These are phyloP conservation scores for Orussus abietinus DNA, from an alignment of 1,140 invertebrate genomes.

Conservation along the genomic window DNA sequence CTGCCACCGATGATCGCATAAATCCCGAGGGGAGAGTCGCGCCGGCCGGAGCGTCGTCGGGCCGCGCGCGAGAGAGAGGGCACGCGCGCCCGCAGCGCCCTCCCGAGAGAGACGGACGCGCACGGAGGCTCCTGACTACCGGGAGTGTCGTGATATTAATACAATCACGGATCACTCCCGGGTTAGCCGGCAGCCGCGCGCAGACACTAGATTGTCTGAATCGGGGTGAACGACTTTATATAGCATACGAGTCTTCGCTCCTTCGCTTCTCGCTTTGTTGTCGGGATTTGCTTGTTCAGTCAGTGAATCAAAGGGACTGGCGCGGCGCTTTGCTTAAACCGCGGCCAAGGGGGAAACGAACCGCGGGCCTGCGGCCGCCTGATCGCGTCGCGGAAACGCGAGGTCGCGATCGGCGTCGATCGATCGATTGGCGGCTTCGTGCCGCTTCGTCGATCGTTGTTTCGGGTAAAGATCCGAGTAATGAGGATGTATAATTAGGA, in stretches of 20 bases:
- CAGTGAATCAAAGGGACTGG: slow-evolving; percentile 20
- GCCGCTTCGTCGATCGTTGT: too few species aligned
- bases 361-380: too few species aligned
- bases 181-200: slow-evolving; percentile 45
- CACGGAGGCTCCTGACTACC: too few species aligned
- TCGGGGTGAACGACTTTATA: slow-evolving; percentile 57
- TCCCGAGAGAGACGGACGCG: slow-evolving; percentile 34
- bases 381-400: too few species aligned
- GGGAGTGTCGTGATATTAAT: slow-evolving; percentile 55
- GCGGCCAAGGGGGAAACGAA: too few species aligned
- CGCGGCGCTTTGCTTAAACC: slow-evolving; percentile 3
- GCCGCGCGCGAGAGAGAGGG: slow-evolving; percentile 3
- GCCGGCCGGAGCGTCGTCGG: neutral
- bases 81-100: slow-evolving; percentile 7
- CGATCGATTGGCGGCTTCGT: too few species aligned
- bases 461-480: too few species aligned
- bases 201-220: slow-evolving; percentile 56
- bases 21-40: slow-evolving; percentile 14
- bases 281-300: slow-evolving; percentile 23
- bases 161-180: slow-evolving; percentile 55
- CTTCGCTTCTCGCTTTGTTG: slow-evolving; percentile 26
- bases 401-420: too few species aligned
- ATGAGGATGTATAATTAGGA: too few species aligned
- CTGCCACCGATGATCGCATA: slow-evolving; percentile 25
- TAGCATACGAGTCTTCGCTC: slow-evolving; percentile 38